A percentile compares a stretch with the other conserved stretches of the same genome.
Conservation (phyloP, 2,797 vertebrate genomes). For the Hypotaenidia philippensis region DNA sequence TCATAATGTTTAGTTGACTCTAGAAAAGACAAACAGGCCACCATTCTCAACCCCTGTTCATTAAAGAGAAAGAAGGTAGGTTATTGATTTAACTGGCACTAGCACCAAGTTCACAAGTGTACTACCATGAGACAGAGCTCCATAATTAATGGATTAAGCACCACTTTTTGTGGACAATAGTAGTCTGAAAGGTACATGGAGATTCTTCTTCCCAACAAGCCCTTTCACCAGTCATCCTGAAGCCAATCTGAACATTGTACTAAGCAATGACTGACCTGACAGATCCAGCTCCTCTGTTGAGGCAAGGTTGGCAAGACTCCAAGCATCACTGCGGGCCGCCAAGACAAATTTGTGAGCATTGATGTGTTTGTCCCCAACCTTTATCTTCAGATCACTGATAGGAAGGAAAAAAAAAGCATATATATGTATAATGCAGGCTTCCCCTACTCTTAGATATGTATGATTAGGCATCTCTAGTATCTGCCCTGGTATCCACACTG, state of each 20-base stretch:
- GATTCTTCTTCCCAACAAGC: background rate
- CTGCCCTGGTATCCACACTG: background rate
- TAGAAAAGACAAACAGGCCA: slow-evolving; percentile 32
- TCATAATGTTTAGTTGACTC: slow-evolving; percentile 8
- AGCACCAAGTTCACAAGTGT: background rate
- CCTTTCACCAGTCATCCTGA: background rate
- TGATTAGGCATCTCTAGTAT: background rate
- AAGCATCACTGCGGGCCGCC: slow-evolving; percentile 94
- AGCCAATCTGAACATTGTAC: background rate
- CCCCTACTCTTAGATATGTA: background rate
- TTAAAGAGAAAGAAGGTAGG: slow-evolving; percentile 39
- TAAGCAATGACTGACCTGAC: slow-evolving; percentile 85
- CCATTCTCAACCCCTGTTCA: slow-evolving; percentile 2
- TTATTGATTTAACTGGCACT: slow-evolving; percentile 6
- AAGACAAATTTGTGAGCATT: slow-evolving; percentile 96
- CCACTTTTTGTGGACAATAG: background rate
- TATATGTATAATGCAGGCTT: background rate
- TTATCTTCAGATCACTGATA: slow-evolving; percentile 94
- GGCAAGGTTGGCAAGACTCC: slow-evolving; percentile 92
- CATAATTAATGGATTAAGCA: background rate
- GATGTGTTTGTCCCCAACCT: slow-evolving; percentile 86
- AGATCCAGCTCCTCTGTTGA: slow-evolving; percentile 92
- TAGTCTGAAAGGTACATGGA: background rate
- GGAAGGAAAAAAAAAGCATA: slow-evolving; percentile 37
- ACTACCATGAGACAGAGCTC: background rate